Evolutionary conservation across 2,113 vertebrate species (phyloP).

Genomic region (Ursus arctos): DNA sequence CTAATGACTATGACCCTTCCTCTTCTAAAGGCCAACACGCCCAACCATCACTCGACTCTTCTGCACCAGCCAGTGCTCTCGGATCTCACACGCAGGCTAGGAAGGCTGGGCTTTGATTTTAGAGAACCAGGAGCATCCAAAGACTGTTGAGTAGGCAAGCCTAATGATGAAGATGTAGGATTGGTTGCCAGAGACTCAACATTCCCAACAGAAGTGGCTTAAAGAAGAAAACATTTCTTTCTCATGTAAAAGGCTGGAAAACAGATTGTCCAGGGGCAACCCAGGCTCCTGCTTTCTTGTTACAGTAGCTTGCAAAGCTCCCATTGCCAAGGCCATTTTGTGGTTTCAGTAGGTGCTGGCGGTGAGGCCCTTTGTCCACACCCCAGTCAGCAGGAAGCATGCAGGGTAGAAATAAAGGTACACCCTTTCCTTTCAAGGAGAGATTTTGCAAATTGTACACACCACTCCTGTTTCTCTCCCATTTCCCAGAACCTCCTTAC

Average conservation of each 20-base stretch:
- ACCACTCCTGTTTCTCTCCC: neutral
- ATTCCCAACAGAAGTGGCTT: neutral
- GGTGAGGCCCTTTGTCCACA: too few species aligned
- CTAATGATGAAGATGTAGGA: neutral
- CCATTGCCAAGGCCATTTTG: too few species aligned
- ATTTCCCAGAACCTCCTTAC: neutral
- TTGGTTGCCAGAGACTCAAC: neutral
- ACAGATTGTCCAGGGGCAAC: neutral
- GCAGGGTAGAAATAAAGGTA: neutral
- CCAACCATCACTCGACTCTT: neutral
- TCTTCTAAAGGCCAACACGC: accelerated
- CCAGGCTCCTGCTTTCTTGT: neutral
- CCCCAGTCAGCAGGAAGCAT: neutral
- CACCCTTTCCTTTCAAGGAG: neutral
- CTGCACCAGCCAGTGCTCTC: neutral
- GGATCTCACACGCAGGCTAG: neutral
- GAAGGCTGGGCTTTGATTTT: neutral
- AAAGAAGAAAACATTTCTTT: neutral
- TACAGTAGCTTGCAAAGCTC: neutral
- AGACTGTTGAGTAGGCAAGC: neutral
- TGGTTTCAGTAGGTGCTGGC: neutral
- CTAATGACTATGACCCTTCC: accelerated
- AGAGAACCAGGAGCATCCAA: neutral
- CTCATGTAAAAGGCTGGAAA: neutral
- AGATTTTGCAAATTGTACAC: neutral